Conservation (phyloP, 92 coral and sea anemone genomes). For the Epizoanthus scotinus region DNA sequence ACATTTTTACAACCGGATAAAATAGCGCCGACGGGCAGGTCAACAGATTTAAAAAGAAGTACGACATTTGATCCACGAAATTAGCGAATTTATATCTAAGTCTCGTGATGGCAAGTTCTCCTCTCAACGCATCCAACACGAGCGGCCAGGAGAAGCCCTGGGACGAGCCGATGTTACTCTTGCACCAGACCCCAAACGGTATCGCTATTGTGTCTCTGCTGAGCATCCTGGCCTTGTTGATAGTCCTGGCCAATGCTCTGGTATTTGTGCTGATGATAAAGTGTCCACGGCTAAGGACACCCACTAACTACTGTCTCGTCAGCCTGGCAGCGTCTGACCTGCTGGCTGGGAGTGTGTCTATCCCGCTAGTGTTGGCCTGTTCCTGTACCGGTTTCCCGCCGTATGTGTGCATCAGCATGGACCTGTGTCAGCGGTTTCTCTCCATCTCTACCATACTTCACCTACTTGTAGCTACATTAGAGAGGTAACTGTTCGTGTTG, state of each 20-base stretch:
- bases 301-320: constrained; percentile 78
- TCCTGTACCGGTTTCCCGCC: constrained; percentile 5
- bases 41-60: background rate
- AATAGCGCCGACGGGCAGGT: background rate
- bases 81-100: background rate
- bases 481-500: constrained; percentile 29
- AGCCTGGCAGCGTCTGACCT: constrained; percentile 79
- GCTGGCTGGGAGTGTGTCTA: constrained; percentile 60
- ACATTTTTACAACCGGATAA: no score
- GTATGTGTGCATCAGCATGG: constrained; percentile 55
- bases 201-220: constrained; percentile 34
- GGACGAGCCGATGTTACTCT: constrained; percentile 13
- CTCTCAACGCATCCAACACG: constrained; percentile 4
- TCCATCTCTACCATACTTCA: constrained; percentile 76
- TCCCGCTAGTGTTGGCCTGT: constrained; percentile 73
- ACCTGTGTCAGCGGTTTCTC: constrained; percentile 69
- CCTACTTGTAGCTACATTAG: constrained; percentile 74
- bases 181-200: constrained; percentile 37
- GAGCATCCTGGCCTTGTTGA: constrained; percentile 47
- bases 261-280: constrained; percentile 60
- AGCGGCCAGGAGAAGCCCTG: constrained; percentile 8
- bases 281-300: constrained; percentile 60
- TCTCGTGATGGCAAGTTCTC: constrained; percentile 1
- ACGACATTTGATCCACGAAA: background rate
- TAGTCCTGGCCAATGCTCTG: constrained; percentile 61